These are phyloP conservation scores for Synanthedon formicaeformis DNA, from an alignment of 2,888 invertebrate genomes.

Conservation along the genomic window DNA sequence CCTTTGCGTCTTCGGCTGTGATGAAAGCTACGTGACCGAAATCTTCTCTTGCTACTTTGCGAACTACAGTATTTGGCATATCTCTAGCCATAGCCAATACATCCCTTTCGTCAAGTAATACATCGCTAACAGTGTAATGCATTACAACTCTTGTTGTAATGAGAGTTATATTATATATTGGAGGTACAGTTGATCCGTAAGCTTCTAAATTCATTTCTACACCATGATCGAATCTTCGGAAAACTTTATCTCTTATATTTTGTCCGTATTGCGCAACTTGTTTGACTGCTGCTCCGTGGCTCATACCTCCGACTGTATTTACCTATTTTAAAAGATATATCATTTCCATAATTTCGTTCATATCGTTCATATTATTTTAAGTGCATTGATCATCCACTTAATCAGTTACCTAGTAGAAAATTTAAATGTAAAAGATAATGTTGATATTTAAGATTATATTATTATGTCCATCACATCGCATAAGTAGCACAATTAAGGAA, in stretches of 20 bases:
- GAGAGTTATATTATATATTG: slow-evolving; percentile 28
- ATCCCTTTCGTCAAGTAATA: slow-evolving; percentile 32
- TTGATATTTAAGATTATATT: too few species aligned
- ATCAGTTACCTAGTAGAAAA: too few species aligned
- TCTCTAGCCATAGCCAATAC: slow-evolving; percentile 34
- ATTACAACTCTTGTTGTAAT: slow-evolving; percentile 32
- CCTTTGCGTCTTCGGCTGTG: slow-evolving; percentile 27
- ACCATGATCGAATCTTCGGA: slow-evolving; percentile 38
- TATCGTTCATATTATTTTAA: too few species aligned
- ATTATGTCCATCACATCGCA: too few species aligned
- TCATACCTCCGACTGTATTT: too few species aligned
- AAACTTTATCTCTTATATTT: slow-evolving; percentile 34
- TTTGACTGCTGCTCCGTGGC: slow-evolving; percentile 33
- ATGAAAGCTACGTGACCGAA: slow-evolving; percentile 38
- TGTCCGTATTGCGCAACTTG: slow-evolving; percentile 50
- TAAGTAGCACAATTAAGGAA: too few species aligned
- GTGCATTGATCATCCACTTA: too few species aligned
- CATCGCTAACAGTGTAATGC: slow-evolving; percentile 39
- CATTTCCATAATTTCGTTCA: too few species aligned
- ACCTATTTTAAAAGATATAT: too few species aligned
- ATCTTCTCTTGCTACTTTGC: slow-evolving; percentile 29
- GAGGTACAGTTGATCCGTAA: slow-evolving; percentile 30
- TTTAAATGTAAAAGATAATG: too few species aligned
- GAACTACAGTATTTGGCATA: slow-evolving; percentile 29
- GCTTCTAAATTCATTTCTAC: slow-evolving; percentile 16